A percentile compares a stretch with the other conserved stretches of the same genome.
Conservation (phyloP, 2,888 invertebrate species). For the Xanthia togata region DNA sequence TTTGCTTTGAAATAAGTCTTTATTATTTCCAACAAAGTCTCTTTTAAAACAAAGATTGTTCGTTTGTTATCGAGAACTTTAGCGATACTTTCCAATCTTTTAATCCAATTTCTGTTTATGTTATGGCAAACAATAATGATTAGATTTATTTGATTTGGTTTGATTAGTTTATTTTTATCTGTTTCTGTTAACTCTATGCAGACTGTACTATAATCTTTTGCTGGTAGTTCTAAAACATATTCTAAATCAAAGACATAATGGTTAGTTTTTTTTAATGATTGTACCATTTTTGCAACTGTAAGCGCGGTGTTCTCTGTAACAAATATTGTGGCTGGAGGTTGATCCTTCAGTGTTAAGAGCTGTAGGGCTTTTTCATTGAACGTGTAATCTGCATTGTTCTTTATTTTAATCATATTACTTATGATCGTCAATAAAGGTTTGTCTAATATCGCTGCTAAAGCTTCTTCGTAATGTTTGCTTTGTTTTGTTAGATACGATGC, state of each 20-base stretch:
- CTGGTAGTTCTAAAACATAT: conserved; percentile 31
- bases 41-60: conserved; percentile 28
- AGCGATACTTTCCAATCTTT: conserved; percentile 21
- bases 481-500: conserved; percentile 41
- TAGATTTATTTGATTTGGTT: not conserved
- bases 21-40: not conserved
- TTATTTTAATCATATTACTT: conserved; percentile 17
- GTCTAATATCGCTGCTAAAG: conserved; percentile 31
- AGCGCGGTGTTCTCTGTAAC: conserved; percentile 32
- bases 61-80: conserved; percentile 11
- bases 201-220: conserved; percentile 20
- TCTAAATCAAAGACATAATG: conserved; percentile 38
- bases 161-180: conserved; percentile 1
- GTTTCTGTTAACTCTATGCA: conserved; percentile 20
- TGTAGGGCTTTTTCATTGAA: conserved; percentile 16
- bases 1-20: conserved; percentile 21
- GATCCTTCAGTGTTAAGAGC: not conserved
- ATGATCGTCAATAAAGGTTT: conserved; percentile 35
- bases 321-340: conserved; percentile 7
- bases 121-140: conserved; percentile 32
- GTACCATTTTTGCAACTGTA: conserved; percentile 46
- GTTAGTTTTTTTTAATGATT: conserved; percentile 26
- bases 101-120: not conserved
- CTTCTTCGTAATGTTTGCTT: conserved; percentile 29
- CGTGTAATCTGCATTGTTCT: conserved; percentile 28